These are phyloP conservation scores for Spodoptera littoralis DNA, from an alignment of 2,888 invertebrate species.

Conservation along the genomic window DNA sequence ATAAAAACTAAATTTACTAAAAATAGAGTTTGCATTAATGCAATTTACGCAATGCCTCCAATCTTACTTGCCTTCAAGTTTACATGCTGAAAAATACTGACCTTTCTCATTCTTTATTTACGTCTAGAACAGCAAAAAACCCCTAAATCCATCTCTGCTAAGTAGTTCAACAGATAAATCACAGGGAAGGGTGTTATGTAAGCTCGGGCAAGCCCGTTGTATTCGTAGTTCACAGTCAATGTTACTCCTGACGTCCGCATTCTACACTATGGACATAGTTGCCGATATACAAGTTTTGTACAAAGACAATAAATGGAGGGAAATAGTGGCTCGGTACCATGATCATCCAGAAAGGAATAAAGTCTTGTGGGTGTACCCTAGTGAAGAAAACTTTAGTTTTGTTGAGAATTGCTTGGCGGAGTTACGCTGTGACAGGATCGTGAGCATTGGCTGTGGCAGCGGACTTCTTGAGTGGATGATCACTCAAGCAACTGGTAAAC, in stretches of 20 bases:
- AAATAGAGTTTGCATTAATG: no score
- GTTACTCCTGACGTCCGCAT: constrained; percentile 45
- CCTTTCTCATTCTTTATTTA: no score
- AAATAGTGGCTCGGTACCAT: constrained; percentile 80
- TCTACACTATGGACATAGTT: constrained; percentile 76
- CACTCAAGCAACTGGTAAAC: constrained; percentile 89
- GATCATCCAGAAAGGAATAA: constrained; percentile 86
- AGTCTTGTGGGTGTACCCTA: constrained; percentile 93
- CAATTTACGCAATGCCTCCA: no score
- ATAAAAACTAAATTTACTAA: no score
- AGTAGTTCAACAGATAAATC: constrained; percentile 61
- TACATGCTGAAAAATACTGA: no score
- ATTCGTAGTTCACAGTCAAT: constrained; percentile 64
- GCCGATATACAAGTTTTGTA: constrained; percentile 76
- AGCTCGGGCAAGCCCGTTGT: constrained; percentile 31
- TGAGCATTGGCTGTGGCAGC: constrained; percentile 94
- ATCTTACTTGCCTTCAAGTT: no score
- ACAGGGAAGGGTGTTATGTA: constrained; percentile 58
- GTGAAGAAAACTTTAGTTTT: constrained; percentile 89
- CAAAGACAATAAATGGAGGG: constrained; percentile 83
- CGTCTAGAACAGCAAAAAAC: not conserved
- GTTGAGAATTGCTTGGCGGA: constrained; percentile 82
- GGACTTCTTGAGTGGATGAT: constrained; percentile 95
- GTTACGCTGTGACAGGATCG: constrained; percentile 83
- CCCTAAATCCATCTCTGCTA: constrained; percentile 60